Percentiles rank a stretch among this genome's conserved stretches.
phyloP scores from a whole-genome alignment of 2,113 vertebrate genomes.

The Zosterops pallidus region DNA sequence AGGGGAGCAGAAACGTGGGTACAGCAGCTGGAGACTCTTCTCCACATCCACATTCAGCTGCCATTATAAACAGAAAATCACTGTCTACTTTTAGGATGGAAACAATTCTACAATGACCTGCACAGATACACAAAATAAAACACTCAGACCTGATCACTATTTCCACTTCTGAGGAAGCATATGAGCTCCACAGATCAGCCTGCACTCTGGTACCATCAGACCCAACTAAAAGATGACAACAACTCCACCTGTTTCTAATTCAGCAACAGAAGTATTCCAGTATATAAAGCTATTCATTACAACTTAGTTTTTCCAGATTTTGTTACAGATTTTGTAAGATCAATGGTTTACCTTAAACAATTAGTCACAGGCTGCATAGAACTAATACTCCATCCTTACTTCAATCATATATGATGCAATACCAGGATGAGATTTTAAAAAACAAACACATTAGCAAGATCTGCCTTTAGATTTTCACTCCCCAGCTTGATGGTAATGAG shows the following conservation, averaged over 20 bases:
- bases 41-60: not conserved
- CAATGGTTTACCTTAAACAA: conserved; percentile 63
- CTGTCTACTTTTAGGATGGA: not conserved
- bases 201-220: conserved; percentile 35
- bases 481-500: not conserved
- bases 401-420: not conserved
- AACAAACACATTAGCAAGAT: not conserved
- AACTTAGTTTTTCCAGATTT: conserved; percentile 64
- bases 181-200: conserved; percentile 12
- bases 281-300: conserved; percentile 59
- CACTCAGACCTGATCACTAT: not conserved
- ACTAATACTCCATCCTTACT: not conserved
- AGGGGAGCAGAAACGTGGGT: not conserved
- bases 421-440: not conserved
- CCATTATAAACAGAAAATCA: not conserved
- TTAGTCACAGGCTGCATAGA: conserved; percentile 35
- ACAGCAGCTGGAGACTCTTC: not conserved
- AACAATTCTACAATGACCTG: not conserved
- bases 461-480: not conserved
- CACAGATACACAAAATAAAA: not conserved
- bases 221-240: conserved; percentile 47
- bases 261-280: conserved; percentile 53
- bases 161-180: not conserved
- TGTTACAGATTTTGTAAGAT: conserved; percentile 61
- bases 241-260: conserved; percentile 72